Evolutionary conservation across 1,140 invertebrate genomes (phyloP), one percentile per base, ranked within the genome.

Genomic region (Dinoponera quadriceps): DNA sequence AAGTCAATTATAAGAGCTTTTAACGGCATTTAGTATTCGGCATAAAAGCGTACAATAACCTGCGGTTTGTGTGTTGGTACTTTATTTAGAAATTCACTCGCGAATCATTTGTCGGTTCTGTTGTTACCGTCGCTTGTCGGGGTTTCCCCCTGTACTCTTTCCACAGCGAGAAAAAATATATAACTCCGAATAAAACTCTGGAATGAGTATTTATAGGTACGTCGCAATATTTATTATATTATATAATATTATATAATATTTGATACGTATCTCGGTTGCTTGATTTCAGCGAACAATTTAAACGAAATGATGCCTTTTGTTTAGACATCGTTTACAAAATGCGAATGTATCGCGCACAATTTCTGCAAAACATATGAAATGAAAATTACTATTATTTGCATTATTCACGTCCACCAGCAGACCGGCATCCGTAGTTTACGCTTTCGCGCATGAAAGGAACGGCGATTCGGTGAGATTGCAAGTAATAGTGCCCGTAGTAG

Each of bases 1-100:
- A 4, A 27, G 38, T 49, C 38, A 75, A 74, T 63, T 63, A 75
- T 49, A 22, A 75, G 22, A 75, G 25, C 57, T 75, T 75, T 63
- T 20, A 63, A 75, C 38, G 9, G 18, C 25, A 62, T 63, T 14
- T 25, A 75, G 20, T 29, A 63, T 63, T 54, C 20, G 7, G 38
- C 38, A 49, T 63, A 63, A 75, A 75, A 75, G 25, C 57, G 13
- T 13, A 49, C 33, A 44, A n/a, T 62, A 62, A 49, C 25, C 57
- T 27, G 38, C 14, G 38, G 18, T 75, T 75, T 75, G n/a, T 29
- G 14, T 18, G 14, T 14, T 7, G 7, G n/a, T 75, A 49, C 25
- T 75, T 63, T 25, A 13, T 44, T 59, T 49, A 75, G 38, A 62
- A 62, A 25, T 49, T 49, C 29, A 9, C 29, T 48, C 14, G 22